Conservation (phyloP, 2,113 vertebrate species). For the Gymnobelideus leadbeateri region DNA sequence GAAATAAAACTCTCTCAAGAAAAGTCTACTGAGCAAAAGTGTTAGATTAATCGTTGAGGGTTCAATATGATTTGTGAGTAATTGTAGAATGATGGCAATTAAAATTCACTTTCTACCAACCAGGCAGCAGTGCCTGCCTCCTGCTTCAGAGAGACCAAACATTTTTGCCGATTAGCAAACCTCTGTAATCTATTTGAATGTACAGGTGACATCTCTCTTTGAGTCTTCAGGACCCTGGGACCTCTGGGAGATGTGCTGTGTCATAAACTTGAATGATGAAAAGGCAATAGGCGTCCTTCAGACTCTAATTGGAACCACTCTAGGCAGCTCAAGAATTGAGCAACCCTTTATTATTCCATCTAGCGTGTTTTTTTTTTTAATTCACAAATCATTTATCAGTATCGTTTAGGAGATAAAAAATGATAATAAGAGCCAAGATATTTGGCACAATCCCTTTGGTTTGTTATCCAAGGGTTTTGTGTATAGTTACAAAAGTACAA, state of each 20-base stretch:
- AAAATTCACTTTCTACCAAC: slow-evolving; percentile 79
- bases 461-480: slow-evolving; percentile 77
- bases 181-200: slow-evolving; percentile 79
- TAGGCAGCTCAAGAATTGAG: slow-evolving; percentile 76
- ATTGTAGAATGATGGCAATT: slow-evolving; percentile 73
- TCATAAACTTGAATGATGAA: slow-evolving; percentile 83
- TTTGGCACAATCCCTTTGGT: slow-evolving; percentile 79
- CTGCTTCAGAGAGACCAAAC: slow-evolving; percentile 68
- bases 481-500: slow-evolving; percentile 69
- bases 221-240: slow-evolving; percentile 73
- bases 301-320: slow-evolving; percentile 83
- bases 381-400: slow-evolving; percentile 83
- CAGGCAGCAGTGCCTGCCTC: slow-evolving; percentile 64
- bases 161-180: slow-evolving; percentile 78
- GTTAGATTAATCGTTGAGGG: slow-evolving; percentile 78
- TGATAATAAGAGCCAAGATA: slow-evolving; percentile 77
- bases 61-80: slow-evolving; percentile 80
- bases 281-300: slow-evolving; percentile 80
- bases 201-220: slow-evolving; percentile 80
- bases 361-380: slow-evolving; percentile 75
- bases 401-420: slow-evolving; percentile 79
- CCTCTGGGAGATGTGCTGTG: slow-evolving; percentile 80
- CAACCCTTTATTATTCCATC: slow-evolving; percentile 79
- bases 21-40: slow-evolving; percentile 76
- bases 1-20: slow-evolving; percentile 68